phyloP scores from a whole-genome alignment of 1,140 invertebrate genomes.

The Eumeta japonica region DNA sequence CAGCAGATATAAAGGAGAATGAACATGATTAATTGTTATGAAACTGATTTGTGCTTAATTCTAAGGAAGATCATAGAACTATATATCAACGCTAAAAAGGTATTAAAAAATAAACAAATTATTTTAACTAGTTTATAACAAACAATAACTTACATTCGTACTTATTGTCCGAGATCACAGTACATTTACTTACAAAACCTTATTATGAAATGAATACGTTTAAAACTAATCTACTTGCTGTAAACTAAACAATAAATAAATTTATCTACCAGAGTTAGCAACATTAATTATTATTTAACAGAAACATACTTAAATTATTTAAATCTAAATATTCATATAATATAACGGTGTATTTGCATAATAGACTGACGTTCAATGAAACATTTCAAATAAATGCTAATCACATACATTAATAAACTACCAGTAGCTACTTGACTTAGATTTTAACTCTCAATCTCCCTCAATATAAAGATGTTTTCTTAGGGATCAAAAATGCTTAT shows the following conservation, averaged over 20 bases:
- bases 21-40: too few relatives aligned
- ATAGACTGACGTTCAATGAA: background rate
- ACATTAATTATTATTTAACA: conserved; percentile 1
- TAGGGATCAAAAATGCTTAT: conserved; percentile 13
- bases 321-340: background rate
- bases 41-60: too few relatives aligned
- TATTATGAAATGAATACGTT: too few relatives aligned
- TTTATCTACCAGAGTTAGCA: background rate
- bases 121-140: background rate
- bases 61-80: too few relatives aligned
- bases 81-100: background rate
- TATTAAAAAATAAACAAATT: background rate
- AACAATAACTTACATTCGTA: conserved; percentile 31
- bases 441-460: background rate
- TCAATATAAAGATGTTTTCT: background rate
- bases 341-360: conserved; percentile 1
- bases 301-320: background rate
- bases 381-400: background rate
- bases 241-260: background rate
- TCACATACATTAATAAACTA: background rate
- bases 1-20: too few relatives aligned
- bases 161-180: conserved; percentile 33
- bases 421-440: background rate
- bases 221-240: background rate
- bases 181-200: background rate